Evolutionary conservation across 2,888 invertebrate genomes (phyloP), one percentile per base, ranked within the genome.

Genomic region (Salticus scenicus): DNA sequence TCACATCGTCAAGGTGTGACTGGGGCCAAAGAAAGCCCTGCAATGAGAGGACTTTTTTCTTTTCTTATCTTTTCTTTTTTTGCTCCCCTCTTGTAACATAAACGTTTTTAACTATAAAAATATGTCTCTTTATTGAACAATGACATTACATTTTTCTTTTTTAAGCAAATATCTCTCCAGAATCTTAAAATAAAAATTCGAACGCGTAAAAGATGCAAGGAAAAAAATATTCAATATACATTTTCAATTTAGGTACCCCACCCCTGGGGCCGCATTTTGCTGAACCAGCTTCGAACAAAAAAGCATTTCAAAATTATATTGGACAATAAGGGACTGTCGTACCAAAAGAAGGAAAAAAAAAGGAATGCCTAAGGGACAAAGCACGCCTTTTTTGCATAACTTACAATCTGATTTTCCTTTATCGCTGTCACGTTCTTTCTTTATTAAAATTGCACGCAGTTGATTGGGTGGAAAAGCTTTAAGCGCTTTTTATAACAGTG

Each of bases 311-410:
- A 47, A 47, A 47, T 47, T 31, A 66, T 66, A 66, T 66, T 66
- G 64, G 64, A 66, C 31, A 66, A 66, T 66, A 31, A 66, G 28
- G 64, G 64, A 66, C 14, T 14, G 20, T 24, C 41, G 41, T 1
- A 64, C 37, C n/a, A 63, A 57, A 27, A 42, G 4, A 12, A 1
- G 5, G 51, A 37, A 47, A 33, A 63, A 64, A 37, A 33, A 7
- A 24, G 70, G 69, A 51, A 74, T 66, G 27, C 33, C 57, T 12
- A 7, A 63, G 42, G 42, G 42, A 47, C 42, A 47, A 47, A 47
- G 42, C 42, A 17, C 42, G 42, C 12, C 71, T 77, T 77, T 83
- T 83, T 83, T 83, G 83, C 83, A 83, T 83, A 83, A 57, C 24
- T 63, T 33, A 30, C 42, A 57, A 70, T 75, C 74, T 75, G 69